These are phyloP conservation scores for Nerophis lumbriciformis DNA, from an alignment of 2,113 vertebrate species.

Conservation along the genomic window DNA sequence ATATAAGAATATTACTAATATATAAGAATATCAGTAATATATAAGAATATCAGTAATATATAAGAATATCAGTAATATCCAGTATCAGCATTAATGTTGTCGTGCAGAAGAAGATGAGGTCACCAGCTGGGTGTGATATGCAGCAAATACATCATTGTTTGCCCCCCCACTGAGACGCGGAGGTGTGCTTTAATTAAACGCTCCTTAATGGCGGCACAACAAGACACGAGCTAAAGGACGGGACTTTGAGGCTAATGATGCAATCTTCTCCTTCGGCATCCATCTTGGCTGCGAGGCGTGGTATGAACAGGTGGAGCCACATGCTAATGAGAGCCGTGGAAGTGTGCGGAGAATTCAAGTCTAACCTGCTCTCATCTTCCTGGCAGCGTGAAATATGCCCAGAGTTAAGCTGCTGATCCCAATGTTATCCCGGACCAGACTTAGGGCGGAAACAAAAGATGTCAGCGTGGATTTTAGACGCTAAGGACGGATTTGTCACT, in stretches of 20 bases:
- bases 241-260: constrained; percentile 38
- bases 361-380: constrained; percentile 43
- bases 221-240: constrained; percentile 13
- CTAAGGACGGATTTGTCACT: constrained; percentile 52
- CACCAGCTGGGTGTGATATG: too few species aligned
- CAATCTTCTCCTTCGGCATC: constrained; percentile 23
- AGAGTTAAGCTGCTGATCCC: constrained; percentile 54
- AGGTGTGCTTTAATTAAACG: constrained; percentile 73
- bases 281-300: constrained; percentile 13
- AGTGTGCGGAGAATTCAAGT: constrained; percentile 42
- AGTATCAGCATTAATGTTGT: too few species aligned
- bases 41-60: too few species aligned
- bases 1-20: too few species aligned
- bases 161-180: constrained; percentile 54
- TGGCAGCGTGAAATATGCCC: constrained; percentile 40
- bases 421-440: constrained; percentile 47
- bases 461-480: constrained; percentile 44
- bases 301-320: constrained; percentile 33
- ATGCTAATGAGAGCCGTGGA: constrained; percentile 44
- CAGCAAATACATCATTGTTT: background rate
- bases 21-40: too few species aligned
- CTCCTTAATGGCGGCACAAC: constrained; percentile 64
- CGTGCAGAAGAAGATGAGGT: too few species aligned
- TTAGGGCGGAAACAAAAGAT: constrained; percentile 33
- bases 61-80: too few species aligned